Percentiles rank a stretch among this genome's conserved stretches.
Evolutionary conservation across 37 sponge, comb jelly and placozoan genomes (phyloP).

Genomic region (Lycopodina hypogea): DNA sequence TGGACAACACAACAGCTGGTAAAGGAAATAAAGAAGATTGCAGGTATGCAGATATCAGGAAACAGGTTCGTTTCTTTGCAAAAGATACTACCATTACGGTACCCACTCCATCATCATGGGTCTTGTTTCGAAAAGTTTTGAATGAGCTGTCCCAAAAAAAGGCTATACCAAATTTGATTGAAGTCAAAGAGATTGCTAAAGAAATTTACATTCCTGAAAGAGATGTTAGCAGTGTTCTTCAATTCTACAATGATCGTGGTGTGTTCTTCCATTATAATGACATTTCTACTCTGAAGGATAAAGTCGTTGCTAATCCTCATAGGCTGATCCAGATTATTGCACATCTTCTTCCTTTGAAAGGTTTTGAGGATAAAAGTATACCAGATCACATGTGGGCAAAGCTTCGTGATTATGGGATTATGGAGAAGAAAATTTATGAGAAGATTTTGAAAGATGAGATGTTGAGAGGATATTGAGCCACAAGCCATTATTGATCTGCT

Average conservation of each 20-base stretch:
- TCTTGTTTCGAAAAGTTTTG: constrained; percentile 40
- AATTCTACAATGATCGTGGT: constrained; percentile 59
- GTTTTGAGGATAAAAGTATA: not conserved
- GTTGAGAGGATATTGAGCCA: constrained; percentile 3
- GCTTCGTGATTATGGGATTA: constrained; percentile 31
- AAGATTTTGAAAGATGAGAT: constrained; percentile 22
- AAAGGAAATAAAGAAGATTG: constrained; percentile 34
- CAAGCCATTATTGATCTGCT: constrained; percentile 31
- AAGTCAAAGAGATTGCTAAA: constrained; percentile 15
- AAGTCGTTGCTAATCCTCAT: constrained; percentile 38
- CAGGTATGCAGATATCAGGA: not conserved
- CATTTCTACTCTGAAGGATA: constrained; percentile 3
- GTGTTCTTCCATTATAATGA: constrained; percentile 41
- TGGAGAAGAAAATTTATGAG: constrained; percentile 36
- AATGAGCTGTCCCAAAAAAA: constrained; percentile 1
- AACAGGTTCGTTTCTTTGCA: constrained; percentile 28
- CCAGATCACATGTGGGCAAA: constrained; percentile 2
- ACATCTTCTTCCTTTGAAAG: too few species aligned
- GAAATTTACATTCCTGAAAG: constrained; percentile 8
- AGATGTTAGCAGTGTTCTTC: constrained; percentile 34
- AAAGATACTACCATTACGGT: not conserved
- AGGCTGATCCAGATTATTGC: constrained; percentile 38
- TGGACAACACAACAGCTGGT: constrained; percentile 64
- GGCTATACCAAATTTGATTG: not conserved
- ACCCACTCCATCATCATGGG: constrained; percentile 49